These are phyloP conservation scores for Chelonia mydas DNA, from an alignment of 2,797 vertebrate genomes.

Conservation along the genomic window DNA sequence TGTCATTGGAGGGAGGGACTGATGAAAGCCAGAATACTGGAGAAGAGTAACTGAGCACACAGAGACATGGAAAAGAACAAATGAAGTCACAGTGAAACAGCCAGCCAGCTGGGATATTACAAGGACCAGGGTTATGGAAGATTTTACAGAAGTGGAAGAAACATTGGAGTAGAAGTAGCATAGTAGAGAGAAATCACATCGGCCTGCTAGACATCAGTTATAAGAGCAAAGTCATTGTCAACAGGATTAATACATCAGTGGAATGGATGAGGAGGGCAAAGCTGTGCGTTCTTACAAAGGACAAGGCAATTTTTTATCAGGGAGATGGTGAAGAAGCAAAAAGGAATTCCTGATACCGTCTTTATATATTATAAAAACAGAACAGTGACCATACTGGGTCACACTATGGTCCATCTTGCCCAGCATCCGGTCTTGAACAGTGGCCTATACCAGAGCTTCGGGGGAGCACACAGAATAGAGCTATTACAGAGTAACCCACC, in stretches of 20 bases:
- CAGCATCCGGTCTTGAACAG: no score
- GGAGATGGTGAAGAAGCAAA: neutral
- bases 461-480: no score
- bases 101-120: neutral
- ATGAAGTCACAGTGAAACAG: neutral
- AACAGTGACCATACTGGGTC: no score
- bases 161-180: neutral
- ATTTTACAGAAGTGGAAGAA: no score
- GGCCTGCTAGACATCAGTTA: neutral
- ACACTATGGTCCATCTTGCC: no score
- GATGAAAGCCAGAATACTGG: neutral
- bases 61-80: neutral
- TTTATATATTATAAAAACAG: neutral
- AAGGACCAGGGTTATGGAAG: neutral
- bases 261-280: neutral
- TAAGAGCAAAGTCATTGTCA: neutral
- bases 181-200: neutral
- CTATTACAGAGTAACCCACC: no score
- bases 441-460: no score
- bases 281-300: neutral
- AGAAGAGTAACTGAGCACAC: neutral
- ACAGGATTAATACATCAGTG: neutral
- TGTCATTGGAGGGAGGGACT: neutral
- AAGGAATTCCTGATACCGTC: neutral
- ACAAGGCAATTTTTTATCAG: neutral